These are phyloP conservation scores for Ichneumoninae sp. DNA, from an alignment of 2,888 invertebrate species.

Conservation along the genomic window DNA sequence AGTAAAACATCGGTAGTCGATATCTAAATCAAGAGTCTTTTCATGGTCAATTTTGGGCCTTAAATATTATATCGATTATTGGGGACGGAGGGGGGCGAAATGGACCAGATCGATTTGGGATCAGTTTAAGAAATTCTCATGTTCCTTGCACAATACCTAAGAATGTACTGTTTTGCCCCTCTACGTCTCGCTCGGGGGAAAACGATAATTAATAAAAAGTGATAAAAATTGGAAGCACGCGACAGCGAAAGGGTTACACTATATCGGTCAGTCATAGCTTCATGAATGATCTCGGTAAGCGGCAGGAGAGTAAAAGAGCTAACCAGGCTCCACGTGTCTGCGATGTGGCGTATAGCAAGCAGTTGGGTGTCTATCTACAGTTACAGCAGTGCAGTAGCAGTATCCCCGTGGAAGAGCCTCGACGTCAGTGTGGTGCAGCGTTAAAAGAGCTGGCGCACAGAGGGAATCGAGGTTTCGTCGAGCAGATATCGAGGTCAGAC, in stretches of 20 bases:
- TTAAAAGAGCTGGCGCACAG: constrained; percentile 49
- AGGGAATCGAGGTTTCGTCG: constrained; percentile 74
- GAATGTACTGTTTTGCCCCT: not conserved
- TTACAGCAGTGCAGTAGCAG: constrained; percentile 30
- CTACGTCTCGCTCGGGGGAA: not conserved
- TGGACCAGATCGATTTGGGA: not conserved
- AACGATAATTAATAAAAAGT: constrained; percentile 4
- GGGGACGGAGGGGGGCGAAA: not conserved
- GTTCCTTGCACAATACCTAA: not conserved
- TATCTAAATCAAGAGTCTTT: not conserved
- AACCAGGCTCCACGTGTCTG: constrained; percentile 45
- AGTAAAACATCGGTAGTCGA: no score
- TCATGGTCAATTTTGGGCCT: not conserved
- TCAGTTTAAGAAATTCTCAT: no score
- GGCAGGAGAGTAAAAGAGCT: constrained; percentile 23
- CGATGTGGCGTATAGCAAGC: constrained; percentile 13
- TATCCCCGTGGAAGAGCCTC: constrained; percentile 14
- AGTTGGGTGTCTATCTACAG: constrained; percentile 22
- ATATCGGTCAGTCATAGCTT: constrained; percentile 42
- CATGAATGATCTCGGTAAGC: constrained; percentile 59
- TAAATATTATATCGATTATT: not conserved
- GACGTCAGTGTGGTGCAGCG: constrained; percentile 49
- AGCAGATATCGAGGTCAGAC: constrained; percentile 80
- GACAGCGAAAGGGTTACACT: constrained; percentile 36
- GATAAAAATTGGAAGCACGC: constrained; percentile 35